phyloP scores from a whole-genome alignment of 2,113 vertebrate genomes.

The Otis tarda region DNA sequence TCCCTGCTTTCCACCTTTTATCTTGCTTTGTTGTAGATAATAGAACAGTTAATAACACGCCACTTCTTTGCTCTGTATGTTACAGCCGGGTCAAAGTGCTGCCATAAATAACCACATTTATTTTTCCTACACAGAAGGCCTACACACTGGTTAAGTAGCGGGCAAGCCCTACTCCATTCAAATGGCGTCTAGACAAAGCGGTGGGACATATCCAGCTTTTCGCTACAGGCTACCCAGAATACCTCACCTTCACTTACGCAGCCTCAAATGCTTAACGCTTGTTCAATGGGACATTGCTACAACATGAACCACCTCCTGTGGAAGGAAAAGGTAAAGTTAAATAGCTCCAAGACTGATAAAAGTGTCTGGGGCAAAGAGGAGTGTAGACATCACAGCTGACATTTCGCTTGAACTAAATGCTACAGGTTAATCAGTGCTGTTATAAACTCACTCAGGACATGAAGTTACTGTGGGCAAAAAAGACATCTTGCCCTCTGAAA shows the following conservation, averaged over 20 bases:
- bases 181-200: background rate
- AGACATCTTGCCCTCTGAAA: constrained; percentile 33
- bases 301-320: background rate
- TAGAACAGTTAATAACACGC: background rate
- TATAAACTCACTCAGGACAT: constrained; percentile 47
- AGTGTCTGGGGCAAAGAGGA: constrained; percentile 10
- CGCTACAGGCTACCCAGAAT: background rate
- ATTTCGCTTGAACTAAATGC: constrained; percentile 39
- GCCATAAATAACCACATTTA: background rate
- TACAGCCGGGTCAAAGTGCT: background rate
- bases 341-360: background rate
- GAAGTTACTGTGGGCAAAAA: constrained; percentile 10
- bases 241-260: background rate
- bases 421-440: constrained; percentile 42
- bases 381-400: background rate
- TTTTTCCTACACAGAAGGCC: constrained; percentile 16
- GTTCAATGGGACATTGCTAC: background rate
- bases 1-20: background rate
- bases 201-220: background rate
- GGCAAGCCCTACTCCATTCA: background rate
- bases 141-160: background rate
- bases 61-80: background rate
- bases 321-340: constrained; percentile 8
- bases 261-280: background rate
- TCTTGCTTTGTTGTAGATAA: background rate